Base-by-base conservation (phyloP, 1,140 invertebrate genomes). In the Teleopsis dalmanni region DNA sequence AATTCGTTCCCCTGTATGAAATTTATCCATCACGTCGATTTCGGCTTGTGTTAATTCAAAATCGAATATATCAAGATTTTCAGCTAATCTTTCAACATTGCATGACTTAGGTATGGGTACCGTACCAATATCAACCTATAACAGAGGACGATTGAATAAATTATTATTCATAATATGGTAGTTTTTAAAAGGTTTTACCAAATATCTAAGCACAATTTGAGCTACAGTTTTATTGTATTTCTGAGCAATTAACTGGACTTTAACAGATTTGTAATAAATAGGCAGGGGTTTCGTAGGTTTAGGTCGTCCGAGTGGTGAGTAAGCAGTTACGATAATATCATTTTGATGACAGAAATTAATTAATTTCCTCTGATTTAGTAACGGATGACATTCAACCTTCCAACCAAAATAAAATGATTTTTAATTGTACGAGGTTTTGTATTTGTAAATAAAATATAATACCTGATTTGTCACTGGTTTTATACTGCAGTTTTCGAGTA, bases 381-480 rank as follows among this genome's bases (percentile, higher is more conserved):
- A 92, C 0, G 85, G 85, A 67, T 95, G 88, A 50, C 84, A 84
- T 70, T 95, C 92, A 44, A n/a, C n/a, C n/a, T n/a, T n/a, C n/a
- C n/a, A n/a, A n/a, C n/a, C n/a, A n/a, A n/a, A n/a, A n/a, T n/a
- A n/a, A n/a, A n/a, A n/a, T n/a, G n/a, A n/a, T n/a, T n/a, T n/a
- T n/a, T n/a, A n/a, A n/a, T n/a, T n/a, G n/a, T n/a, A n/a, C n/a
- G n/a, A n/a, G n/a, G n/a, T n/a, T n/a, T n/a, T n/a, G n/a, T n/a
- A n/a, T n/a, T n/a, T n/a, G n/a, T n/a, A n/a, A n/a, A n/a, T n/a
- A n/a, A n/a, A n/a, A n/a, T n/a, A n/a, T n/a, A n/a, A n/a, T n/a
- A 91, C 79, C 31, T 68, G 91, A 54, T 87, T 79, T 5, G 78
- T 80, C 1, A 80, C 81, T 1, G 92, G 93, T 52, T 83, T 84